Conservation (phyloP, 2,113 vertebrate species). For the Casuarius casuarius region DNA sequence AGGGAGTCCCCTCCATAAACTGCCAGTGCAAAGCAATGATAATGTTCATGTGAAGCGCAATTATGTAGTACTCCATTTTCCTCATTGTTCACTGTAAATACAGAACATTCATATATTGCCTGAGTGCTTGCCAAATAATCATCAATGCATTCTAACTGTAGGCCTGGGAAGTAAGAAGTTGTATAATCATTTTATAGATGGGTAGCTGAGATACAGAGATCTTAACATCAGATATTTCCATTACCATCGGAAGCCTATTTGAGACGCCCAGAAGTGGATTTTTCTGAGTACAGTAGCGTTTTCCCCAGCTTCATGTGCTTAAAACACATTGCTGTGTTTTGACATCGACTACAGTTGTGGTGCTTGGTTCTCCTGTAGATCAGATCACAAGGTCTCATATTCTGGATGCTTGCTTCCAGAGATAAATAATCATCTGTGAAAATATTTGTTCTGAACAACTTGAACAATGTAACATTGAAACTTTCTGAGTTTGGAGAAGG, state of each 20-base stretch:
- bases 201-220: neutral
- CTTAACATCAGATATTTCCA: neutral
- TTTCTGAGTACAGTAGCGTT: neutral
- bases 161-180: neutral
- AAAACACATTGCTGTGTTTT: neutral
- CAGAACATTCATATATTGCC: neutral
- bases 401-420: neutral
- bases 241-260: neutral
- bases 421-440: neutral
- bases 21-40: neutral
- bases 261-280: neutral
- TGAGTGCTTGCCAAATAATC: neutral
- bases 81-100: neutral
- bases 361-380: neutral
- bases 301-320: neutral
- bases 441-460: neutral
- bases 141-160: accelerated
- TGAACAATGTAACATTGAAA: neutral
- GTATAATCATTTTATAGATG: neutral
- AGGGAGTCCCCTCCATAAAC: neutral
- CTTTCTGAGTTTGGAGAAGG: neutral
- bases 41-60: accelerated
- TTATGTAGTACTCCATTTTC: neutral
- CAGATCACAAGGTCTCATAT: neutral
- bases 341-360: neutral